These are phyloP conservation scores for Clarias magur DNA, from an alignment of 2,113 vertebrate species.

Conservation along the genomic window DNA sequence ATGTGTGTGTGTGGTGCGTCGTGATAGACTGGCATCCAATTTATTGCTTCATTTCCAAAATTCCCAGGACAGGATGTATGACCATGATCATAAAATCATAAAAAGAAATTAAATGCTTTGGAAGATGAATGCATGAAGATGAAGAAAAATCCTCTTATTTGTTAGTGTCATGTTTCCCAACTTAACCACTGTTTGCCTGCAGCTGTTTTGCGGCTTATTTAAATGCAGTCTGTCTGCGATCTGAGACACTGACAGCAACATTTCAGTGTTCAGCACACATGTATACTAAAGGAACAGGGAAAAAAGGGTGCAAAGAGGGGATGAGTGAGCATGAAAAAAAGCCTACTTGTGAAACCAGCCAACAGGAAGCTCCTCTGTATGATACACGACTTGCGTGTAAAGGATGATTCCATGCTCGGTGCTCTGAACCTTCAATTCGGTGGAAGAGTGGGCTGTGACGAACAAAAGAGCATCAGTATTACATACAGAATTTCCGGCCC, in stretches of 20 bases:
- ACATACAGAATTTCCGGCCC: background rate
- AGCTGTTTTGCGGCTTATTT: background rate
- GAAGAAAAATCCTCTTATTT: background rate
- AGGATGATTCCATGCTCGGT: conserved; percentile 93
- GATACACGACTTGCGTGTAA: conserved; percentile 83
- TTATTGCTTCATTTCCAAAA: background rate
- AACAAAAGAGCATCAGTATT: conserved; percentile 20
- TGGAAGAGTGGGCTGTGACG: conserved; percentile 85
- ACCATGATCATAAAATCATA: background rate
- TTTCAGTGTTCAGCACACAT: conserved; percentile 9
- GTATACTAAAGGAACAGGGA: background rate
- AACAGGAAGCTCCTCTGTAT: conserved; percentile 84
- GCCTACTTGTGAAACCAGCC: conserved; percentile 91
- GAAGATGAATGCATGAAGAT: background rate
- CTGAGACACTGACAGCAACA: background rate
- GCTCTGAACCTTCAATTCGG: conserved; percentile 84
- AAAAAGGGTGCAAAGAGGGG: background rate
- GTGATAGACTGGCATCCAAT: background rate
- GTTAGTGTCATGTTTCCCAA: background rate
- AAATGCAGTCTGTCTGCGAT: conserved; percentile 11
- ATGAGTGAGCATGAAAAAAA: background rate
- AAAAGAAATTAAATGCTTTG: background rate
- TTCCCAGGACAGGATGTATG: background rate
- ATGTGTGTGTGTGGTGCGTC: background rate
- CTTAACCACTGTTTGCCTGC: background rate